Evolutionary conservation across 2,797 vertebrate genomes (phyloP).

Genomic region (Sebastes aleutianus): DNA sequence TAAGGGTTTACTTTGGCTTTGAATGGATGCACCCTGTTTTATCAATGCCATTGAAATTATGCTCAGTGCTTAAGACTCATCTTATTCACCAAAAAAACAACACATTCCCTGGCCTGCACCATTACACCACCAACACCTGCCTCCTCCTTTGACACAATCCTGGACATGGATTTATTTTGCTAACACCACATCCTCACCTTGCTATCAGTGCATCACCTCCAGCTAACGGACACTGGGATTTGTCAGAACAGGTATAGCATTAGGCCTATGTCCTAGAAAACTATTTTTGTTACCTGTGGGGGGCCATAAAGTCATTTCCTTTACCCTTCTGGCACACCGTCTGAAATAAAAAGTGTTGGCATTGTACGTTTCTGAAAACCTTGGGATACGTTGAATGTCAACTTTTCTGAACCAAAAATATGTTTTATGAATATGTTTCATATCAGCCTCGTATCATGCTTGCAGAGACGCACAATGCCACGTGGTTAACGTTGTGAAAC

Average conservation of each 20-base stretch:
- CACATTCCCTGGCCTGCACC: not conserved
- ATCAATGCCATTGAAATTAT: not conserved
- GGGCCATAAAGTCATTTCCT: not conserved
- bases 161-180: not conserved
- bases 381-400: not conserved
- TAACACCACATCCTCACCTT: not conserved
- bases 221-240: not conserved
- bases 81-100: not conserved
- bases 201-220: not conserved
- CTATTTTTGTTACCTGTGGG: not conserved
- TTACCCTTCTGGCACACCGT: not conserved
- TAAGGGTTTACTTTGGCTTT: not conserved
- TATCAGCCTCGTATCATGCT: no score
- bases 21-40: not conserved
- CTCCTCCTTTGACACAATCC: not conserved
- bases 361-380: not conserved
- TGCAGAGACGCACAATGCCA: not conserved
- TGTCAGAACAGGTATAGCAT: not conserved
- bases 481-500: not conserved
- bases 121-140: not conserved
- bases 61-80: not conserved
- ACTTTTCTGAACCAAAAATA: not conserved
- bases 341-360: not conserved
- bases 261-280: not conserved
- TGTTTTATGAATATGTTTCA: not conserved